Evolutionary conservation across 1,140 invertebrate species (phyloP), one percentile per base, ranked within the genome.

Genomic region (Brachionus sp.): DNA sequence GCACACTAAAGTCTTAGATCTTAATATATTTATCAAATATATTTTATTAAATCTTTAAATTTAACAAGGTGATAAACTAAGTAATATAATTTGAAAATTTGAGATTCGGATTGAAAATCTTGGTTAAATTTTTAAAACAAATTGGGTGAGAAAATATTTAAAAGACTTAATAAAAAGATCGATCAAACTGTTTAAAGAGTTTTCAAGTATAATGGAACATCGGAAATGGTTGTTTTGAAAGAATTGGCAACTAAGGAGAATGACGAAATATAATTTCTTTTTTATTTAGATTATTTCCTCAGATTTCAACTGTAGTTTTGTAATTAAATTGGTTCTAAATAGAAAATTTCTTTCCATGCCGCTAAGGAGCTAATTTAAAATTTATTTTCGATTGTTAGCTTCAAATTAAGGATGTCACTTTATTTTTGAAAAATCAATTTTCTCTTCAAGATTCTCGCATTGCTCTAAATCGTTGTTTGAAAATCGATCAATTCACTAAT

Each of bases 331-430:
- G 50, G 50, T 23, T 57, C 2, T 57, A 6, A 9, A 9, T 57
- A 57, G 50, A 57, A 57, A 57, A 57, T 57, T 19, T 57, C n/a
- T 57, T 57, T n/a, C 50, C 50, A 57, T 19, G 50, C 50, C 50
- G 16, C 50, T 57, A 57, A 9, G 50, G 9, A 57, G n/a, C 50
- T 57, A 57, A 57, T 57, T 57, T 57, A 9, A 57, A 57, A 57
- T 57, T 57, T 57, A 23, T 57, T 57, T 57, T 57, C 50, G 19
- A 57, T 57, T 57, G 50, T 57, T 57, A 57, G 50, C 50, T 23
- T 57, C n/a, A 57, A 57, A 57, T 57, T 57, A 57, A 57, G 50
- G 50, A 57, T 57, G 50, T 57, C 50, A 57, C 50, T 57, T 57
- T 57, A 57, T 57, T 57, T 57, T 57, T 57, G n/a, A 57, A 23